phyloP scores from a whole-genome alignment of 1,140 invertebrate genomes.

The Musca vetustissima region DNA sequence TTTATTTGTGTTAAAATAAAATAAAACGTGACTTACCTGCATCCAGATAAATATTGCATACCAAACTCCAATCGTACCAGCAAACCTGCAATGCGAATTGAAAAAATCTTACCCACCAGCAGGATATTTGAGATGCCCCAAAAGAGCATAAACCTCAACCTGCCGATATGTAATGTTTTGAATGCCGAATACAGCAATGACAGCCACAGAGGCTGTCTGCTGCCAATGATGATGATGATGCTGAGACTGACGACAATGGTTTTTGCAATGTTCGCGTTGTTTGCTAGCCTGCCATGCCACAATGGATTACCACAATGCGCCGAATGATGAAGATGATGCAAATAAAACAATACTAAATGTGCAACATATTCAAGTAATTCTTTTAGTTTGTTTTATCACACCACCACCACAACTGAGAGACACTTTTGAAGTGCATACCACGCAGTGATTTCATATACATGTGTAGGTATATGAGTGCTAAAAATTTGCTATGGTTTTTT shows the following conservation, averaged over 20 bases:
- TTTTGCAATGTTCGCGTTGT: background rate
- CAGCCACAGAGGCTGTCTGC: background rate
- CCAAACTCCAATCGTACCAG: slow-evolving; percentile 29
- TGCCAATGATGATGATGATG: background rate
- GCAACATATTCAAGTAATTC: slow-evolving; percentile 24
- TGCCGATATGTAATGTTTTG: background rate
- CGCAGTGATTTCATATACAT: background rate
- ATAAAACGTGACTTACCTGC: slow-evolving; percentile 48
- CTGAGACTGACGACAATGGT: slow-evolving; percentile 3
- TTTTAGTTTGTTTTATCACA: background rate
- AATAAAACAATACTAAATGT: slow-evolving; percentile 21
- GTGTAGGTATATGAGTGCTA: no score
- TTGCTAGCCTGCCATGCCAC: no score
- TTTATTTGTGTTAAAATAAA: slow-evolving; percentile 11
- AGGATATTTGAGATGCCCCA: slow-evolving; percentile 51
- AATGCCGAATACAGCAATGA: background rate
- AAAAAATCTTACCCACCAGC: slow-evolving; percentile 46
- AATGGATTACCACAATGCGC: no score
- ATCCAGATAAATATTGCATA: slow-evolving; percentile 45
- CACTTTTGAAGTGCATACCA: background rate
- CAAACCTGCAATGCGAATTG: background rate
- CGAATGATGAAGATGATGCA: slow-evolving; percentile 23
- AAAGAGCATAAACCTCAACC: slow-evolving; percentile 19
- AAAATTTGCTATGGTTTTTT: no score
- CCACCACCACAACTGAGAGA: background rate